Percentiles rank a stretch among this genome's conserved stretches.
Conservation (phyloP, 2,113 vertebrate species). For the Dolichotis patagonum region DNA sequence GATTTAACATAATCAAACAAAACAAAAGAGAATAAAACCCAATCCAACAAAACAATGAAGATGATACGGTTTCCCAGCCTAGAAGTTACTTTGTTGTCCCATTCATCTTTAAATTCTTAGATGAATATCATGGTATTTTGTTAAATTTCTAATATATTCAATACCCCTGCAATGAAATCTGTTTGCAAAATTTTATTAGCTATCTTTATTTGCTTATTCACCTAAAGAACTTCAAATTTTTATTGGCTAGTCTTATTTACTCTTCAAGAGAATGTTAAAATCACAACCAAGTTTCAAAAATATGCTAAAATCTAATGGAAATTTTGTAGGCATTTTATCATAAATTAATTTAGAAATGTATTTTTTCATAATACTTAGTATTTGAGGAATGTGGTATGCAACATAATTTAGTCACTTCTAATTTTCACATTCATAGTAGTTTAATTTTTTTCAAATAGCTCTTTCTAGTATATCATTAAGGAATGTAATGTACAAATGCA, state of each 20-base stretch:
- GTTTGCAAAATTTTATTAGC: slow-evolving; percentile 53
- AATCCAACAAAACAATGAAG: too few species aligned
- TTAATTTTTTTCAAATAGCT: slow-evolving; percentile 14
- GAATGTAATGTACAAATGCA: neutral
- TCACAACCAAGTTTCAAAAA: slow-evolving; percentile 3
- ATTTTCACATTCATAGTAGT: neutral
- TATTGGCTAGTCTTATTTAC: slow-evolving; percentile 53
- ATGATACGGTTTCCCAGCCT: too few species aligned
- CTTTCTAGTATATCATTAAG: slow-evolving; percentile 8
- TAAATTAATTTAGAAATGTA: slow-evolving; percentile 26
- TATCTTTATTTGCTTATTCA: slow-evolving; percentile 61
- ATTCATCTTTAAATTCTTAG: slow-evolving; percentile 60
- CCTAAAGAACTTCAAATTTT: slow-evolving; percentile 54
- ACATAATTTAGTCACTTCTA: slow-evolving; percentile 19
- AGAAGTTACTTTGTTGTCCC: neutral
- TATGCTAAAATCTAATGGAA: neutral
- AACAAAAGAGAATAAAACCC: too few species aligned
- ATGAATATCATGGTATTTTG: slow-evolving; percentile 55
- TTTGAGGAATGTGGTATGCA: neutral
- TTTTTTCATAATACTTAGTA: neutral
- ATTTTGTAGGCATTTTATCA: neutral
- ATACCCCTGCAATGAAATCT: slow-evolving; percentile 6
- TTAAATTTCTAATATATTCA: slow-evolving; percentile 47
- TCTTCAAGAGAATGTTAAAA: slow-evolving; percentile 57
- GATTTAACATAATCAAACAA: too few species aligned